phyloP scores from a whole-genome alignment of 2,113 vertebrate genomes.

The Bos taurus region DNA sequence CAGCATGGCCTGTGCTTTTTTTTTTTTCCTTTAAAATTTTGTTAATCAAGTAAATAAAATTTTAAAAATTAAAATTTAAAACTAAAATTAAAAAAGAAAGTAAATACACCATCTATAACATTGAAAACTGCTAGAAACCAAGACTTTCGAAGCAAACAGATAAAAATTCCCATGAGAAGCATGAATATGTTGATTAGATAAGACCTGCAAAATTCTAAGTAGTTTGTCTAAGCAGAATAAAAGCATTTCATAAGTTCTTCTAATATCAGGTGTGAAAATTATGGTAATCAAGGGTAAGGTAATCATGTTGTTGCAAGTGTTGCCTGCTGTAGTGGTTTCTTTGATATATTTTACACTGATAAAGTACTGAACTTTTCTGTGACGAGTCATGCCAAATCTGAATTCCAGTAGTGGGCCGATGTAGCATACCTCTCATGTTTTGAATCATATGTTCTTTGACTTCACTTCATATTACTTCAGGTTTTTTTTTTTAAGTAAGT shows the following conservation, averaged over 20 bases:
- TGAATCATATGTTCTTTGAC: neutral
- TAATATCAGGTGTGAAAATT: neutral
- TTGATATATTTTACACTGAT: neutral
- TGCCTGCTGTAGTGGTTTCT: neutral
- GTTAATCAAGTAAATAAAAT: neutral
- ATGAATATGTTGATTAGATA: neutral
- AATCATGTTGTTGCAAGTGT: neutral
- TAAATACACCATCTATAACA: neutral
- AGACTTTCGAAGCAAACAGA: neutral
- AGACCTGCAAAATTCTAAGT: neutral
- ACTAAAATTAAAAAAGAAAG: neutral
- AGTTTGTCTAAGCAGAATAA: neutral
- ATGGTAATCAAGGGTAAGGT: neutral
- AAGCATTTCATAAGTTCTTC: neutral
- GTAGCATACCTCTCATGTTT: neutral
- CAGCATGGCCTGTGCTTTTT: neutral
- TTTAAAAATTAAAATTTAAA: neutral
- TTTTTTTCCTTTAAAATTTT: neutral
- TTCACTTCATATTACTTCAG: neutral
- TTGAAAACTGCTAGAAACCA: neutral
- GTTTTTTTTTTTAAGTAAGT: neutral
- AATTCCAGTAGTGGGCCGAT: neutral
- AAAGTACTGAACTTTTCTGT: neutral
- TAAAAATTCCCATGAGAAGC: neutral
- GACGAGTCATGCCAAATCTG: neutral